Base-by-base conservation (phyloP, 2,888 invertebrate genomes). In the Carpatolechia fugitivella region DNA sequence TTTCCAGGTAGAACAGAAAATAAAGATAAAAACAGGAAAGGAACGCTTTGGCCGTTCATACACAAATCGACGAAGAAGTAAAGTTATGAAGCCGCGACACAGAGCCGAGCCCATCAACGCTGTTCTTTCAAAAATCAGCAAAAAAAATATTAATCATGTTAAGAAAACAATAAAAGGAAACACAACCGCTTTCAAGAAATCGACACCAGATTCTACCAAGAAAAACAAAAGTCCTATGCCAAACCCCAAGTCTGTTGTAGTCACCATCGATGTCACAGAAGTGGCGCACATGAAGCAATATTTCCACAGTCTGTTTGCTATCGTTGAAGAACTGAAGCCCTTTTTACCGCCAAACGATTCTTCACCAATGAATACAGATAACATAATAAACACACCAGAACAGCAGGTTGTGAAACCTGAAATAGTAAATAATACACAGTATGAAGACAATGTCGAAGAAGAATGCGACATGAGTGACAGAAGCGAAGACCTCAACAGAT, bases 191-290 rank as follows among this genome's bases (percentile, higher is more conserved):
- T 57, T 61, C 6, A 75, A 73, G 38, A 78, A 76, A 65, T 74
- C 70, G 5, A 50, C 71, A 60, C 73, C 78, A 44, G 79, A 80
- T 64, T 78, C 78, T 0, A 80, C 76, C 14, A 75, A 65, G 61
- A 73, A 63, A 64, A 66, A 70, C 56, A 64, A 55, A 52, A 56
- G 62, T 16, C 48, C 66, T 16, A 59, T 57, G 7, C 60, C 62
- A 7, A 61, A 59, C n/a, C 18, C 41, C 14, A 35, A 31, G 14
- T 56, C 50, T 16, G 60, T 67, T 44, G 70, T 59, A 29, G 58
- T 72, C 24, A 54, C 61, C 50, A 64, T 72, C 16, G 68, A 75
- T 49, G 58, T 63, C 0, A 66, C 64, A 36, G 73, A 74, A 54
- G 58, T 82, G 29, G 58, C 67, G 44, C 68, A 70, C 52, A 80